Evolutionary conservation across 2,888 invertebrate genomes (phyloP).

Genomic region (Ectemnius cavifrons): DNA sequence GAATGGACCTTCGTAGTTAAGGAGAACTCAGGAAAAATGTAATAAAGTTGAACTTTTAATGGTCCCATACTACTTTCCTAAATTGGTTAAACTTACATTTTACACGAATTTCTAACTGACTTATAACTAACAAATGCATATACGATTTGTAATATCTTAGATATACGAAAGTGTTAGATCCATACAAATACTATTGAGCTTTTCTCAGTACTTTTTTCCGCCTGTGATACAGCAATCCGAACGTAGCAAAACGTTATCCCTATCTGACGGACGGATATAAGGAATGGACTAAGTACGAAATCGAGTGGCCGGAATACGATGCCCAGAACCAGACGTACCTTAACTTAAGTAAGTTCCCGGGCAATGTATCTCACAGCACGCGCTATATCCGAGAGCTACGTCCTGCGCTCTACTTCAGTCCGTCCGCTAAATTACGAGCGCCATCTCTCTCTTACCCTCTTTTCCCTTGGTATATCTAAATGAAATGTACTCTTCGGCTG

Average conservation of each 20-base stretch:
- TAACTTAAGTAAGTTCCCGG: conserved; percentile 83
- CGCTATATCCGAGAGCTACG: background rate
- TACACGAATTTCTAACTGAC: too few relatives aligned
- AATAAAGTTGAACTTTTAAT: too few relatives aligned
- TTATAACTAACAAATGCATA: too few relatives aligned
- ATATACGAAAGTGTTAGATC: too few relatives aligned
- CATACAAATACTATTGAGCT: too few relatives aligned
- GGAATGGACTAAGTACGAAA: conserved; percentile 85
- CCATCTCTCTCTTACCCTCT: too few relatives aligned
- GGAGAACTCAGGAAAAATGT: too few relatives aligned
- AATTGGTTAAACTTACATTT: too few relatives aligned
- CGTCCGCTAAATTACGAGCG: conserved; percentile 5
- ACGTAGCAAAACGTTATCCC: conserved; percentile 84
- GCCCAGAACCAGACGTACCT: conserved; percentile 87
- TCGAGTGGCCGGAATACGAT: conserved; percentile 92
- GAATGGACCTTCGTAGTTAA: too few relatives aligned
- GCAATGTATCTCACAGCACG: conserved; percentile 4
- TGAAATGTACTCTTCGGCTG: background rate
- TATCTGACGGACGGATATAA: conserved; percentile 83
- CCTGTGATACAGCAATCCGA: conserved; percentile 83
- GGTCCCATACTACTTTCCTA: too few relatives aligned
- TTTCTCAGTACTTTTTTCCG: too few relatives aligned
- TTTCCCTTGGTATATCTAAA: conserved; percentile 6
- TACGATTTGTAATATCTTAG: too few relatives aligned
- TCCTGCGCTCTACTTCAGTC: background rate